These are phyloP conservation scores for Zhuqinia jingwanae DNA, from an alignment of 2,888 invertebrate species.

Conservation along the genomic window DNA sequence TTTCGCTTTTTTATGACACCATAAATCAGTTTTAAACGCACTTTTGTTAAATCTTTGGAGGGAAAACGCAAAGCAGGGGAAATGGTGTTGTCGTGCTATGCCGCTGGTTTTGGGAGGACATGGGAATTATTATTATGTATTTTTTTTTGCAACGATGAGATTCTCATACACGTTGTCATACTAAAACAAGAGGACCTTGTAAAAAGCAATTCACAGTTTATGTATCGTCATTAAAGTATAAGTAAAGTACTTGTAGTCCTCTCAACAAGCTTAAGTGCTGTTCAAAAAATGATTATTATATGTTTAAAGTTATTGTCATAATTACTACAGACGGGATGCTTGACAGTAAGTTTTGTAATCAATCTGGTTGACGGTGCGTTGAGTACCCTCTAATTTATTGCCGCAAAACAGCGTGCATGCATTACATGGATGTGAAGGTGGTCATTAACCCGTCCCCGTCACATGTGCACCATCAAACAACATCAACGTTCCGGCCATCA, in stretches of 20 bases:
- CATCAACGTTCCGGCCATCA: no score
- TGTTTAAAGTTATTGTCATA: no score
- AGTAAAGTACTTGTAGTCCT: no score
- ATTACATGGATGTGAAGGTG: neutral
- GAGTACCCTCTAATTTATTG: no score
- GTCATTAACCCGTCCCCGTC: conserved; percentile 1
- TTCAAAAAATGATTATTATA: no score
- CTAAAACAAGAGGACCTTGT: neutral
- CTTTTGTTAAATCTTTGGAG: conserved; percentile 50
- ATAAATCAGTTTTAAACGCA: conserved; percentile 64
- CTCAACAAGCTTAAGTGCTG: no score
- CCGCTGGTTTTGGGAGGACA: neutral
- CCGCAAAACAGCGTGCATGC: neutral
- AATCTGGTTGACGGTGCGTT: neutral
- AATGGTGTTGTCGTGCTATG: neutral
- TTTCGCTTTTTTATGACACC: conserved; percentile 54
- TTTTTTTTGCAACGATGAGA: neutral
- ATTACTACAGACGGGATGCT: no score
- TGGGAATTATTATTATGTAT: neutral
- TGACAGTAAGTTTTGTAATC: no score
- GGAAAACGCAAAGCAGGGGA: neutral
- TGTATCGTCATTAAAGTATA: no score
- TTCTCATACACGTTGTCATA: neutral
- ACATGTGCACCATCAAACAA: neutral
- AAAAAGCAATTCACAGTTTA: neutral